phyloP scores from a whole-genome alignment of 2,888 invertebrate genomes.

The Netelia inedita region DNA sequence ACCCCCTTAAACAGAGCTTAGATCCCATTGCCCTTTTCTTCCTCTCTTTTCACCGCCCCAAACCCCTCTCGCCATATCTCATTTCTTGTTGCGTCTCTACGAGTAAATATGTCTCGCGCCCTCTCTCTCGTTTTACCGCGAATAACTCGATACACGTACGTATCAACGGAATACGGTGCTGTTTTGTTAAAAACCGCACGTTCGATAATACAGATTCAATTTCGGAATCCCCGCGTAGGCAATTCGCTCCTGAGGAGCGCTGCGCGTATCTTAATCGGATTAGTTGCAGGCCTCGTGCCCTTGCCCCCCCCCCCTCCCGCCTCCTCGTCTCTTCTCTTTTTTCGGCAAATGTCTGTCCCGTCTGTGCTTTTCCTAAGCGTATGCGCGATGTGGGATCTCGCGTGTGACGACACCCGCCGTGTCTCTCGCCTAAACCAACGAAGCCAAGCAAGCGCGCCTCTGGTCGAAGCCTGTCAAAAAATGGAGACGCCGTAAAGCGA shows the following conservation, averaged over 20 bases:
- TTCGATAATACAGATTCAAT: conserved; percentile 6
- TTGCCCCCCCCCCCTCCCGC: not conserved
- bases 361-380: not conserved
- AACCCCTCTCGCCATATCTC: not conserved
- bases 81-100: conserved; percentile 6
- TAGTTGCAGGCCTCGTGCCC: not conserved
- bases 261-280: conserved; percentile 25
- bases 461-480: conserved; percentile 46
- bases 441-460: conserved; percentile 39
- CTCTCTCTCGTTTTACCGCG: not conserved
- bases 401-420: too few species aligned
- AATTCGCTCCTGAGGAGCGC: not conserved
- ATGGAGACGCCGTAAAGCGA: conserved; percentile 29
- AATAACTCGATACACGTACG: not conserved
- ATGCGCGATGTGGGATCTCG: conserved; percentile 3
- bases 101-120: not conserved
- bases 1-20: conserved; percentile 58
- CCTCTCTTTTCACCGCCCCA: conserved; percentile 9
- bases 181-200: not conserved
- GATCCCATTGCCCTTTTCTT: conserved; percentile 36
- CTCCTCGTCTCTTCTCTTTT: not conserved
- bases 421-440: conserved; percentile 11
- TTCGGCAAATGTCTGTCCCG: not conserved
- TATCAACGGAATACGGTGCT: not conserved
- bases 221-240: not conserved